phyloP scores from a whole-genome alignment of 2,888 invertebrate species.

The Bombyx huttoni region DNA sequence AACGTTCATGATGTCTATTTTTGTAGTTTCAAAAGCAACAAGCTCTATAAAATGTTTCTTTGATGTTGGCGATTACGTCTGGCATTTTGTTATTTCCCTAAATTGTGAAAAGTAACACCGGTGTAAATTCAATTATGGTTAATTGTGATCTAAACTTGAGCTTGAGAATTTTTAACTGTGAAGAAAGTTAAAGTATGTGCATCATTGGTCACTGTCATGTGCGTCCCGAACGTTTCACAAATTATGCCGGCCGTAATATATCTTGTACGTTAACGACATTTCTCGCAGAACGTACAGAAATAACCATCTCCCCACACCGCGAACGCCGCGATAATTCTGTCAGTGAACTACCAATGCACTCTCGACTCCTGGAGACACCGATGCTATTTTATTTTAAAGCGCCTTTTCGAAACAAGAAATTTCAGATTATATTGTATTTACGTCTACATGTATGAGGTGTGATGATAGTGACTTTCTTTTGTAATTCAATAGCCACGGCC shows the following conservation, averaged over 20 bases:
- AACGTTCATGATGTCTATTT: constrained; percentile 27
- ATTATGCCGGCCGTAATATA: constrained; percentile 37
- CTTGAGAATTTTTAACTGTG: background rate
- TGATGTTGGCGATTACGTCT: constrained; percentile 22
- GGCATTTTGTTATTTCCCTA: constrained; percentile 7
- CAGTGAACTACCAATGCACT: constrained; percentile 54
- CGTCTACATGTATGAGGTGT: constrained; percentile 14
- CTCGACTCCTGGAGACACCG: constrained; percentile 53
- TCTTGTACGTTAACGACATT: constrained; percentile 40
- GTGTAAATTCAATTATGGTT: background rate
- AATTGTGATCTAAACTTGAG: background rate
- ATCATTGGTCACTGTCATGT: constrained; percentile 20
- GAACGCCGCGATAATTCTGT: constrained; percentile 51
- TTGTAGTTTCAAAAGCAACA: constrained; percentile 22
- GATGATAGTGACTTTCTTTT: constrained; percentile 46
- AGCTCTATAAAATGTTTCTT: constrained; percentile 27
- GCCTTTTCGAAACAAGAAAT: background rate
- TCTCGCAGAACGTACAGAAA: constrained; percentile 62
- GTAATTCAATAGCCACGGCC: constrained; percentile 43
- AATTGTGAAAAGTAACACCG: background rate
- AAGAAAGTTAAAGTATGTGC: constrained; percentile 7
- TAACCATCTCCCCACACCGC: constrained; percentile 47
- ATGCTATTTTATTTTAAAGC: constrained; percentile 41
- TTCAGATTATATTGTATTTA: background rate
- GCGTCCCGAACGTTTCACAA: constrained; percentile 26